phyloP scores from a whole-genome alignment of 2,113 vertebrate genomes.

The Rousettus leschenaultii region DNA sequence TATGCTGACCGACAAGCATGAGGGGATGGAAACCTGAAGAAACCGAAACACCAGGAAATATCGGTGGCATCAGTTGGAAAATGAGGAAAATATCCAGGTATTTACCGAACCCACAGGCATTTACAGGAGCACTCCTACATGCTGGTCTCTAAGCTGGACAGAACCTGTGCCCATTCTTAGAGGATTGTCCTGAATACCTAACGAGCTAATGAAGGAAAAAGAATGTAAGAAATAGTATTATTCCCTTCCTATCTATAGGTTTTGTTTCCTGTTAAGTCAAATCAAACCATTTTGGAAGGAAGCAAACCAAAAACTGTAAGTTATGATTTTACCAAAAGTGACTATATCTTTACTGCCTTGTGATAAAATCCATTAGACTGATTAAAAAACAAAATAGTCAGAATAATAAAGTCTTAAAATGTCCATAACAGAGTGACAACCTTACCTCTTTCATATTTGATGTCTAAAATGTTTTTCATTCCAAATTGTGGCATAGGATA shows the following conservation, averaged over 20 bases:
- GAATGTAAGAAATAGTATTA: neutral
- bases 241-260: neutral
- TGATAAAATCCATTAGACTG: constrained; percentile 35
- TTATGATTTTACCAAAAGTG: constrained; percentile 24
- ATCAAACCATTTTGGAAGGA: constrained; percentile 12
- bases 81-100: neutral
- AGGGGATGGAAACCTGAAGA: neutral
- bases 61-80: neutral
- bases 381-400: constrained; percentile 48
- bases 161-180: neutral
- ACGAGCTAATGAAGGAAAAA: neutral
- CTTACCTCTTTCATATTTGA: neutral
- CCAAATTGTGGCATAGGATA: neutral
- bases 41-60: neutral
- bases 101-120: neutral
- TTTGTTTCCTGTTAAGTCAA: constrained; percentile 43
- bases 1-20: neutral
- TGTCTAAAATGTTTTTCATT: neutral
- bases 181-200: neutral
- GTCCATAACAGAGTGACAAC: neutral
- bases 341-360: constrained; percentile 18
- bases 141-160: neutral
- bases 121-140: neutral
- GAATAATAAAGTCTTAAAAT: constrained; percentile 33
- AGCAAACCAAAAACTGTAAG: constrained; percentile 5